A percentile compares a stretch with the other conserved stretches of the same genome.
Conservation (phyloP, 2,113 vertebrate genomes). For the Clarias gariepinus region DNA sequence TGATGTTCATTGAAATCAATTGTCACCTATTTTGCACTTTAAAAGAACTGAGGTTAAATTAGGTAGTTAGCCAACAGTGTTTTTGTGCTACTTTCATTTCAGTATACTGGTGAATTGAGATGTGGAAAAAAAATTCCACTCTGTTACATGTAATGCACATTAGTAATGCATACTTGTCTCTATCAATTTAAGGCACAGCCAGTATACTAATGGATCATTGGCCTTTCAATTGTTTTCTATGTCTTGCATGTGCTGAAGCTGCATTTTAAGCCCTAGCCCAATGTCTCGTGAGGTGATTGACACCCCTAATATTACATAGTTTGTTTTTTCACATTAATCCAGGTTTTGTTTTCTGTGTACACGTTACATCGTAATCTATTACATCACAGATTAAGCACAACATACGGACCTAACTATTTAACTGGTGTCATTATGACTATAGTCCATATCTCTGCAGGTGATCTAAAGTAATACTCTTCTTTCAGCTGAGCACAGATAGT, state of each 20-base stretch:
- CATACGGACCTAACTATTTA: not conserved
- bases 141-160: not conserved
- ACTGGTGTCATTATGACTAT: not conserved
- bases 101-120: not conserved
- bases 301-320: not conserved
- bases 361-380: not conserved
- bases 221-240: not conserved
- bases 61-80: not conserved
- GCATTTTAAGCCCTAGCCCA: not conserved
- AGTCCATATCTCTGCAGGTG: constrained; percentile 6
- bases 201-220: not conserved
- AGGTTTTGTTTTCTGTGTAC: not conserved
- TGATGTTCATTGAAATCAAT: not conserved
- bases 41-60: not conserved
- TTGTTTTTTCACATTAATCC: not conserved
- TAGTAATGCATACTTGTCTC: not conserved
- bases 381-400: not conserved
- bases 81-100: not conserved
- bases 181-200: not conserved
- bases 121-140: not conserved
- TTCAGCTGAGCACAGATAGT: not conserved
- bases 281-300: not conserved
- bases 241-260: not conserved
- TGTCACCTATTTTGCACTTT: not conserved
- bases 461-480: not conserved